phyloP scores from a whole-genome alignment of 2,888 invertebrate genomes.

The Hypena proboscidalis region DNA sequence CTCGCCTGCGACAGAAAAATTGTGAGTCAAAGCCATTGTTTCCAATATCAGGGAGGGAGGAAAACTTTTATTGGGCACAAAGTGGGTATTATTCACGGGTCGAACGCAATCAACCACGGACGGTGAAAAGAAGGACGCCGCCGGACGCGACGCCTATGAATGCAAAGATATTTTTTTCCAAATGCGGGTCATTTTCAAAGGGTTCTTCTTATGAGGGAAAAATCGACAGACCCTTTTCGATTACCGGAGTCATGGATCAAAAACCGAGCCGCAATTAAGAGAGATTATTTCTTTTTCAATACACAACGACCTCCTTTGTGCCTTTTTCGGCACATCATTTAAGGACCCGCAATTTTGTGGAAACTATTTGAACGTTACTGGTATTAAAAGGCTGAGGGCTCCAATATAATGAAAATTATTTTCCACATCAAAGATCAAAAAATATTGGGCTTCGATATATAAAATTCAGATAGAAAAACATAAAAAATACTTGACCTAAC shows the following conservation, averaged over 20 bases:
- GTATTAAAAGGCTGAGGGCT: slow-evolving; percentile 14
- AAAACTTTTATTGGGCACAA: slow-evolving; percentile 82
- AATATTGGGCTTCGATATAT: slow-evolving; percentile 1
- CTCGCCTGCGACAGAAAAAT: slow-evolving; percentile 67
- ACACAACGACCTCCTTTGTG: slow-evolving; percentile 49
- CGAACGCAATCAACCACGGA: slow-evolving; percentile 74
- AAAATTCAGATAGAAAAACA: no score
- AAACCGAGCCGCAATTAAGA: slow-evolving; percentile 74
- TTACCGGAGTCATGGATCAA: slow-evolving; percentile 72
- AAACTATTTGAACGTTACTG: slow-evolving; percentile 38
- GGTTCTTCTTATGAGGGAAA: slow-evolving; percentile 75
- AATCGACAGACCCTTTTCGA: slow-evolving; percentile 73
- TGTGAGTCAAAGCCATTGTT: slow-evolving; percentile 81
- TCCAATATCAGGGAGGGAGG: slow-evolving; percentile 76
- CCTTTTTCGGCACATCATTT: slow-evolving; percentile 42
- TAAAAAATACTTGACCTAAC: no score
- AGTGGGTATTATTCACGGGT: slow-evolving; percentile 81
- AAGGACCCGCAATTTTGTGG: slow-evolving; percentile 34
- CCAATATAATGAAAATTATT: slow-evolving; percentile 24
- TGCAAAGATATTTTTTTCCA: slow-evolving; percentile 82
- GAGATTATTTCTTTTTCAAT: slow-evolving; percentile 63
- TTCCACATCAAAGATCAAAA: slow-evolving; percentile 15
- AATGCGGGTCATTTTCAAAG: slow-evolving; percentile 80
- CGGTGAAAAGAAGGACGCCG: slow-evolving; percentile 60
- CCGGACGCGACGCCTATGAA: slow-evolving; percentile 78